Evolutionary conservation across 2,113 vertebrate species (phyloP).

Genomic region (Bos taurus): ARS-UCD2.0 NC_037351.1:452501-453000

Average conservation of each 20-base stretch:
- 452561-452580: not conserved
- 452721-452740: not conserved
- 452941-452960: not conserved
- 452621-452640: not conserved
- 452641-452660: not conserved
- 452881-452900: not conserved
- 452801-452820: not conserved
- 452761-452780: not conserved
- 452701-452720: not conserved
- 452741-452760: not conserved
- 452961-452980: not conserved
- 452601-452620: not conserved
- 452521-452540: not conserved
- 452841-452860: not conserved
- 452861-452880: not conserved
- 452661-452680: not conserved
- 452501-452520: not conserved
- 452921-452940: not conserved
- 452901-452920: not conserved
- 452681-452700: not conserved
- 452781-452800: not conserved
- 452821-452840: not conserved
- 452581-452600: not conserved
- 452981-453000: not conserved
- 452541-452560: not conserved